Evolutionary conservation across 2,888 invertebrate species (phyloP).

Genomic region (Ophion ventricosus): DNA sequence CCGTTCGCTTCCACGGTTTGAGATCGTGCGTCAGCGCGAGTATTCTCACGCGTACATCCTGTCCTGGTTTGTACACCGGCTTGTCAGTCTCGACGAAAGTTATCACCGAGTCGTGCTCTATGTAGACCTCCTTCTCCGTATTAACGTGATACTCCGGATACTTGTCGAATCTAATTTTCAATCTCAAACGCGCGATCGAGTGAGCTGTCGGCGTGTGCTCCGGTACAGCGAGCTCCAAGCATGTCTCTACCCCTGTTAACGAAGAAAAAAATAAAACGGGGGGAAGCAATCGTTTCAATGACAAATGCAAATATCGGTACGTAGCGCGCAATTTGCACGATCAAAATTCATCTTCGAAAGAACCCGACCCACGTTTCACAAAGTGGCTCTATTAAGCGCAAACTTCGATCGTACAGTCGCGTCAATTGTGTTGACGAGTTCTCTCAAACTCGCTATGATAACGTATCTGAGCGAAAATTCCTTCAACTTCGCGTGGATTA

Average conservation of each 20-base stretch:
- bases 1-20: conserved; percentile 84
- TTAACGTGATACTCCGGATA: conserved; percentile 82
- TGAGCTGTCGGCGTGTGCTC: conserved; percentile 74
- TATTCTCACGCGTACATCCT: conserved; percentile 85
- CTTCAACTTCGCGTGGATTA: neutral
- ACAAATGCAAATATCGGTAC: conserved; percentile 25
- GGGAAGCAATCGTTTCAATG: conserved; percentile 27
- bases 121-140: conserved; percentile 81
- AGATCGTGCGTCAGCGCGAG: conserved; percentile 85
- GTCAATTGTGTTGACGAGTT: neutral
- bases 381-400: conserved; percentile 22
- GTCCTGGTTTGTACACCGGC: conserved; percentile 86
- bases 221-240: conserved; percentile 77
- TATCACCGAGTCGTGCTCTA: conserved; percentile 85
- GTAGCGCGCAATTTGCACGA: neutral
- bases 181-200: conserved; percentile 73
- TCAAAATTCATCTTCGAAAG: conserved; percentile 11
- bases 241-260: conserved; percentile 77
- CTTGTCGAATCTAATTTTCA: conserved; percentile 80
- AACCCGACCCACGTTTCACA: conserved; percentile 19
- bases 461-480: neutral
- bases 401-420: conserved; percentile 10
- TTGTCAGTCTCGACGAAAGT: conserved; percentile 86
- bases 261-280: conserved; percentile 8
- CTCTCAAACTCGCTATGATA: neutral